phyloP scores from a whole-genome alignment of 2,888 invertebrate species.

The Timandra comae region DNA sequence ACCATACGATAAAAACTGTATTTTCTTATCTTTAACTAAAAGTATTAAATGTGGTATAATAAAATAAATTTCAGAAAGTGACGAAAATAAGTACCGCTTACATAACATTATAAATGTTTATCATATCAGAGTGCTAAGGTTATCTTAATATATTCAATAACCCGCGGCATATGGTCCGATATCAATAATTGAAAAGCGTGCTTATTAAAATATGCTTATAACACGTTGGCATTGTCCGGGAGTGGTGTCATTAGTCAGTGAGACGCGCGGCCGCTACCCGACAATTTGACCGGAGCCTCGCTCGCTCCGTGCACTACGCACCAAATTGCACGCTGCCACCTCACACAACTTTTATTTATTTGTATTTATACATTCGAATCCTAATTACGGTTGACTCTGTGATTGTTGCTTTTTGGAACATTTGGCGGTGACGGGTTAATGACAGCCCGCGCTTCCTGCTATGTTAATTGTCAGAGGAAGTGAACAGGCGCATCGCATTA shows the following conservation, averaged over 20 bases:
- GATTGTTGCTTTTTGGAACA: slow-evolving; percentile 68
- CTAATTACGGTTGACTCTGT: slow-evolving; percentile 66
- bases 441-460: slow-evolving; percentile 71
- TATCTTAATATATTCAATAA: slow-evolving; percentile 21
- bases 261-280: slow-evolving; percentile 50
- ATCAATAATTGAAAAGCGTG: slow-evolving; percentile 54
- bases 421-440: slow-evolving; percentile 71
- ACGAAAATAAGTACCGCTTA: too few relatives aligned
- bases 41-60: not conserved
- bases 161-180: slow-evolving; percentile 52
- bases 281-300: slow-evolving; percentile 60
- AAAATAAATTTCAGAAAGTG: too few relatives aligned
- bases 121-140: too few relatives aligned
- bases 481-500: slow-evolving; percentile 64
- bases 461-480: slow-evolving; percentile 70
- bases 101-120: too few relatives aligned
- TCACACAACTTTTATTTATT: slow-evolving; percentile 67
- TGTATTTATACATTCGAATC: slow-evolving; percentile 68
- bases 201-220: slow-evolving; percentile 58
- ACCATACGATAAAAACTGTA: not conserved
- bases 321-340: slow-evolving; percentile 70
- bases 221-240: slow-evolving; percentile 48
- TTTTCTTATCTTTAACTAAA: too few relatives aligned
- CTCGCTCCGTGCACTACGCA: slow-evolving; percentile 40
- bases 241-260: slow-evolving; percentile 68